These are phyloP conservation scores for Lasioglossum pauxillum DNA, from an alignment of 2,888 invertebrate genomes.

Conservation along the genomic window DNA sequence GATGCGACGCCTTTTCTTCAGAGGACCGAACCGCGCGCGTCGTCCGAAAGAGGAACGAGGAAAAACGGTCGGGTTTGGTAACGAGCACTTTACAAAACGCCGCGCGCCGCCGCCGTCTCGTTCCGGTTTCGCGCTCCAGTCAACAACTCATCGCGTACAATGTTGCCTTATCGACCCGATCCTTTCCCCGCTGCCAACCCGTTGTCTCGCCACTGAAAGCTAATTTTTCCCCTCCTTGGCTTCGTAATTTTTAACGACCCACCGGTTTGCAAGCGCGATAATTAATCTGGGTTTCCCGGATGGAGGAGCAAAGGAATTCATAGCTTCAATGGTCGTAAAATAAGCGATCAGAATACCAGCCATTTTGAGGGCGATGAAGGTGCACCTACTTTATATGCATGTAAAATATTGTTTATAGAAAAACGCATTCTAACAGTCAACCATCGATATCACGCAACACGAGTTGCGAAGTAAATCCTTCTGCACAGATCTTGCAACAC, in stretches of 20 bases:
- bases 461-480: no score
- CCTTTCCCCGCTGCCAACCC: neutral
- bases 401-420: no score
- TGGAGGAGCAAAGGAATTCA: neutral
- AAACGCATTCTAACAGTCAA: no score
- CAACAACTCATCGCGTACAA: constrained; percentile 33
- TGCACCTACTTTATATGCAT: no score
- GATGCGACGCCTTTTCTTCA: neutral
- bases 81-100: constrained; percentile 43
- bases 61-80: constrained; percentile 22
- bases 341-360: neutral
- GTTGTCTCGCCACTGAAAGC: constrained; percentile 1
- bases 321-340: neutral
- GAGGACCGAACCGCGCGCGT: neutral
- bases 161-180: constrained; percentile 51
- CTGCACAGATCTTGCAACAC: neutral
- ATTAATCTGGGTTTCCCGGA: neutral
- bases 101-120: neutral
- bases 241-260: constrained; percentile 17
- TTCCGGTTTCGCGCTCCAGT: constrained; percentile 29
- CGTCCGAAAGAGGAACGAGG: neutral
- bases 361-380: no score
- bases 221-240: constrained; percentile 41
- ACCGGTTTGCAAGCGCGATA: neutral
- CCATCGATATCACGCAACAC: no score